phyloP scores from a whole-genome alignment of 2,113 vertebrate genomes.

The Myxocyprinus asiaticus region DNA sequence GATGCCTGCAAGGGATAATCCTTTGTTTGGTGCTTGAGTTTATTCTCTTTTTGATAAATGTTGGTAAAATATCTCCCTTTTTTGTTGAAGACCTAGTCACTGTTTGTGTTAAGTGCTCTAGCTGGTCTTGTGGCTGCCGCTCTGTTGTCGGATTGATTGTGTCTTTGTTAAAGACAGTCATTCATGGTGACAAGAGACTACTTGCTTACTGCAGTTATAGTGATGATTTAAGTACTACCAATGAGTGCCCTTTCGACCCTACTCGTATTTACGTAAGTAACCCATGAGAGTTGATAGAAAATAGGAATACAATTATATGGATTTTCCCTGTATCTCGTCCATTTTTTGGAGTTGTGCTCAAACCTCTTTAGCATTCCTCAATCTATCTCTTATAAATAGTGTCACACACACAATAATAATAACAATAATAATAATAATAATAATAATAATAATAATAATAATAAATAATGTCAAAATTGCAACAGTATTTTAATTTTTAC shows the following conservation, averaged over 20 bases:
- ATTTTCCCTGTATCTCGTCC: too few species aligned
- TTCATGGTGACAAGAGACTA: conserved; percentile 75
- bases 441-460: too few species aligned
- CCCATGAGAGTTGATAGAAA: not conserved
- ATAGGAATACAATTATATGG: too few species aligned
- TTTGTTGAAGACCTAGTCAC: conserved; percentile 75
- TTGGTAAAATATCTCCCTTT: not conserved
- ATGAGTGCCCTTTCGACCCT: conserved; percentile 88
- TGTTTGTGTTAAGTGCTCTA: conserved; percentile 72
- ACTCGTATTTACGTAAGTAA: conserved; percentile 84
- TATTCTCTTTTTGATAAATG: not conserved
- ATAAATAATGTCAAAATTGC: too few species aligned
- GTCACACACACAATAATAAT: too few species aligned
- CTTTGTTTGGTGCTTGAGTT: not conserved
- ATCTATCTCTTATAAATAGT: too few species aligned
- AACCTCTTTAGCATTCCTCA: too few species aligned
- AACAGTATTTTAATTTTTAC: too few species aligned
- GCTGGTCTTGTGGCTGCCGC: conserved; percentile 74
- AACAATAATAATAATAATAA: too few species aligned
- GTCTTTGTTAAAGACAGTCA: conserved; percentile 76
- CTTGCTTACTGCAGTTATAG: conserved; percentile 77
- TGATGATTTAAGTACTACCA: conserved; percentile 63
- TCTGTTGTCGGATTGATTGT: conserved; percentile 76
- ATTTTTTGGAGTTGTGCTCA: too few species aligned
- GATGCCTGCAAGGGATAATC: not conserved